Evolutionary conservation across 2,888 invertebrate genomes (phyloP), one percentile per base, ranked within the genome.

Genomic region (Lasioglossum marginatum): DNA sequence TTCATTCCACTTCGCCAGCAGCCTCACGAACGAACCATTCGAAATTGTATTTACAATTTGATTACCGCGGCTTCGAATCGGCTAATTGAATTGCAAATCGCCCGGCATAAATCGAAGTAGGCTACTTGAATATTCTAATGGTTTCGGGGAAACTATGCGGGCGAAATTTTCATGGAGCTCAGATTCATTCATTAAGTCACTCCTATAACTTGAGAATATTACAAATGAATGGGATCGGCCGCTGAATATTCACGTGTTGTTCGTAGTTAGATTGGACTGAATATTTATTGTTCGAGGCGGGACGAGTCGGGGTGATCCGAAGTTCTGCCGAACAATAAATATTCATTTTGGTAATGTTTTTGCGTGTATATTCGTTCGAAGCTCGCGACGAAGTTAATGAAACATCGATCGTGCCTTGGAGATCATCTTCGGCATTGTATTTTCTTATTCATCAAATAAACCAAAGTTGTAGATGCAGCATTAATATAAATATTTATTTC

Each of bases 341-440:
- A 57, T 57, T 57, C 57, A 57, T n/a, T 57, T n/a, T 12, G n/a
- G n/a, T n/a, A n/a, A 57, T 57, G 57, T 57, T 57, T 57, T 57
- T 12, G 4, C 57, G 57, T n/a, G 57, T 57, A 4, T n/a, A 57
- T n/a, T 12, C n/a, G 8, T 57, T 57, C n/a, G 8, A 57, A 57
- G 57, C 12, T 57, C n/a, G n/a, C 4, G 3, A 57, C n/a, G 57
- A 57, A 57, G 57, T n/a, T 57, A 57, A 57, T 57, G 57, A n/a
- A 57, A 57, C 57, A 57, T 57, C n/a, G 57, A 57, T 57, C n/a
- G 57, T 4, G 57, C 1, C 12, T n/a, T 0, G 12, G n/a, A n/a
- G 57, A 57, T 57, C 57, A 4, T 57, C n/a, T 57, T n/a, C 57
- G 10, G n/a, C n/a, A 4, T n/a, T 57, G 12, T 12, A n/a, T 23